These are phyloP conservation scores for Mustelus asterias DNA, from an alignment of 2,113 vertebrate species.

Conservation along the genomic window DNA sequence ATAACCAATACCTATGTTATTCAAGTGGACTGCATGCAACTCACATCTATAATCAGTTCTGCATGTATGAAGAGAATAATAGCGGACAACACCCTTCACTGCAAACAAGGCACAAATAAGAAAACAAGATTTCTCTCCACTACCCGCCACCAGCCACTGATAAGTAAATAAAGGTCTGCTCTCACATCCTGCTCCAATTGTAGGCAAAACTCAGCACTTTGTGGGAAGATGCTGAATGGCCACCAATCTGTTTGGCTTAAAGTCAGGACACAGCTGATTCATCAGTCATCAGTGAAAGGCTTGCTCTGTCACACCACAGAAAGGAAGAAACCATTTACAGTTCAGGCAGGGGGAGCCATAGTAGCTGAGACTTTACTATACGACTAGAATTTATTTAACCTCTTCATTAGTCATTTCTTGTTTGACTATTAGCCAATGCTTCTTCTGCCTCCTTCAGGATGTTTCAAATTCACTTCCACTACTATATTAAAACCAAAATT, in stretches of 20 bases:
- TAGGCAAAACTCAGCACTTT: constrained; percentile 38
- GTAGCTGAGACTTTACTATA: neutral
- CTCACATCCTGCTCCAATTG: constrained; percentile 39
- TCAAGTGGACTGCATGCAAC: constrained; percentile 41
- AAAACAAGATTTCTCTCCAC: neutral
- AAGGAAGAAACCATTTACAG: neutral
- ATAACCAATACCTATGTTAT: constrained; percentile 42
- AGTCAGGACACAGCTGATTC: constrained; percentile 40
- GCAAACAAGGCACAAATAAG: neutral
- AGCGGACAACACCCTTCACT: constrained; percentile 22
- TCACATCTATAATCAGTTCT: constrained; percentile 38
- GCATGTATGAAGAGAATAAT: neutral
- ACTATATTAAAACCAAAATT: neutral
- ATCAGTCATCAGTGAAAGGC: fast-evolving
- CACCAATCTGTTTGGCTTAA: constrained; percentile 35
- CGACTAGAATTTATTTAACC: neutral
- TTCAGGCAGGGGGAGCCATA: constrained; percentile 5
- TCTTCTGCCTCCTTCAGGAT: neutral
- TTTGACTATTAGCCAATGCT: neutral
- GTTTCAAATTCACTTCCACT: neutral
- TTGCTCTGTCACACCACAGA: constrained; percentile 1
- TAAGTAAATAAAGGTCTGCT: constrained; percentile 39
- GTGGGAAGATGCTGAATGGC: constrained; percentile 24
- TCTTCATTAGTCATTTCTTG: neutral
- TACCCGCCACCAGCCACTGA: constrained; percentile 29